Conservation (phyloP, 1,140 invertebrate genomes). For the Drosophila aff. region DNA sequence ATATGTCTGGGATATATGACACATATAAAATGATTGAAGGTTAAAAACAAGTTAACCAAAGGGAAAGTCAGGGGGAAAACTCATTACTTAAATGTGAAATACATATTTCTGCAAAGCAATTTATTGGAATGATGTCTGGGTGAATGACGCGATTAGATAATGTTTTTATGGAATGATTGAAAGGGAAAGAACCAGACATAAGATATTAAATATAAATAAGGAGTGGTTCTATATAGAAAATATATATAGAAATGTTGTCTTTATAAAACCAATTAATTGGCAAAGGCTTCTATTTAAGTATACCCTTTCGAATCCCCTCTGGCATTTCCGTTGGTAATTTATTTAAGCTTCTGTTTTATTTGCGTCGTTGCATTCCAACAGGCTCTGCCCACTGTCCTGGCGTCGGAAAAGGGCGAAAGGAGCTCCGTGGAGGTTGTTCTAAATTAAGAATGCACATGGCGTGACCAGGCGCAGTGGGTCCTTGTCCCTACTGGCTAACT, state of each 20-base stretch:
- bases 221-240: neutral
- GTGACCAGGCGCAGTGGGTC: neutral
- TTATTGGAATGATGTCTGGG: neutral
- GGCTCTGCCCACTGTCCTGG: slow-evolving; percentile 10
- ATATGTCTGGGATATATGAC: slow-evolving; percentile 15
- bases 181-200: neutral
- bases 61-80: neutral
- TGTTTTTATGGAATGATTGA: slow-evolving; percentile 5
- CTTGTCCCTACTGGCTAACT: slow-evolving; percentile 5
- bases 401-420: neutral
- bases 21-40: slow-evolving; percentile 19
- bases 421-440: slow-evolving; percentile 9
- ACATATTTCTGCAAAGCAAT: slow-evolving; percentile 1
- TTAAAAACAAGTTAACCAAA: neutral
- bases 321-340: slow-evolving; percentile 5
- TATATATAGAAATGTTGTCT: too few relatives aligned
- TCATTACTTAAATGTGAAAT: slow-evolving; percentile 11
- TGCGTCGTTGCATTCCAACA: slow-evolving; percentile 9
- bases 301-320: neutral
- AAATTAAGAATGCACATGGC: slow-evolving; percentile 8
- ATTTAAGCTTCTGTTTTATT: slow-evolving; percentile 22
- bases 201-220: neutral
- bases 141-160: neutral
- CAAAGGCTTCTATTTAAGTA: neutral
- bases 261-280: neutral